Conservation (phyloP, 2,888 invertebrate genomes). For the Chrysolina oricalcia region DNA sequence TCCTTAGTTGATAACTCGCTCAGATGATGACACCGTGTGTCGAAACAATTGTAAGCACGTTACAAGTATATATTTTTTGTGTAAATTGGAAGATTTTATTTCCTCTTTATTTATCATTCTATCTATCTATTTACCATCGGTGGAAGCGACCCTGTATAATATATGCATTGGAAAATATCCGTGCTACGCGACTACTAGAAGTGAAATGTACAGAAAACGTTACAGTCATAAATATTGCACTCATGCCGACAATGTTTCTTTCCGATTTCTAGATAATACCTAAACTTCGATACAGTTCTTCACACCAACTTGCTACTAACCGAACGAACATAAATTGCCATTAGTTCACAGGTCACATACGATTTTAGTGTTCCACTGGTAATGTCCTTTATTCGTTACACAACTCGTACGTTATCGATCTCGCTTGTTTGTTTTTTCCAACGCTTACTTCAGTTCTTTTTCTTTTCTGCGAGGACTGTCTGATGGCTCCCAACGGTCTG, state of each 20-base stretch:
- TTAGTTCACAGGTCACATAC: constrained; percentile 8
- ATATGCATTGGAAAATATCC: too few relatives aligned
- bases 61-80: too few relatives aligned
- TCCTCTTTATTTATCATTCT: too few relatives aligned
- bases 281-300: background rate
- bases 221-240: background rate
- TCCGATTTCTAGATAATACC: background rate
- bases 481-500: background rate
- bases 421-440: background rate
- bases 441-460: background rate
- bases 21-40: too few relatives aligned
- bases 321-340: background rate
- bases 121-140: too few relatives aligned
- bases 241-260: background rate
- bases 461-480: background rate
- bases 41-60: too few relatives aligned
- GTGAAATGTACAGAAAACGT: background rate
- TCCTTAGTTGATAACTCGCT: too few relatives aligned
- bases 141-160: too few relatives aligned
- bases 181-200: background rate
- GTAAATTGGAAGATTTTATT: too few relatives aligned
- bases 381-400: constrained; percentile 1
- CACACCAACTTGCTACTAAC: background rate
- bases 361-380: background rate
- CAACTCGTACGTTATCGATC: background rate